A percentile compares a stretch with the other conserved stretches of the same genome.
phyloP scores from a whole-genome alignment of 2,797 vertebrate genomes.

The Lepilemur ruficaudatus region DNA sequence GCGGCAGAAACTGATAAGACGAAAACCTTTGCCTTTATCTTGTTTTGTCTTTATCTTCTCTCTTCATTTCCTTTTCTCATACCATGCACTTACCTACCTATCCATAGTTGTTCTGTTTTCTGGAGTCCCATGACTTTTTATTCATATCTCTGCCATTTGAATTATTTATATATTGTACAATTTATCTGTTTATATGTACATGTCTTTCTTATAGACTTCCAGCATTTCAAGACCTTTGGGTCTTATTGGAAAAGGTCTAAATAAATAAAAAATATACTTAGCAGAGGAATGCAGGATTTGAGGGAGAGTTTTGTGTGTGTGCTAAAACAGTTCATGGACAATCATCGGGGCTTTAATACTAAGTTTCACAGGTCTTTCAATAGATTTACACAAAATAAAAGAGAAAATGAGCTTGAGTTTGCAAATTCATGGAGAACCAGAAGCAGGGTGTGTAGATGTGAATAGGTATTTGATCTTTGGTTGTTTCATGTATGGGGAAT shows the following conservation, averaged over 20 bases:
- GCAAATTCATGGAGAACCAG: neutral
- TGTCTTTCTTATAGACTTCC: neutral
- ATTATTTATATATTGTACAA: neutral
- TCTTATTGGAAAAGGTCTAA: neutral
- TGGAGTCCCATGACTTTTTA: neutral
- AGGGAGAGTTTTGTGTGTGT: neutral
- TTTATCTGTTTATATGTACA: neutral
- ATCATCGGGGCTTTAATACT: neutral
- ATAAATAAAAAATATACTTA: neutral
- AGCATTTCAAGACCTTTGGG: neutral
- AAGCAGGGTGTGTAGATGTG: neutral
- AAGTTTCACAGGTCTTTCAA: neutral
- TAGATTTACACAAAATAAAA: neutral
- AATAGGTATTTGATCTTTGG: neutral
- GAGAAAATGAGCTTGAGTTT: neutral
- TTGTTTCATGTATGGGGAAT: neutral
- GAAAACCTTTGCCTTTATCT: neutral
- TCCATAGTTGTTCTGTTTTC: neutral
- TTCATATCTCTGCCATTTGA: neutral
- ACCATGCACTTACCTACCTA: fast-evolving
- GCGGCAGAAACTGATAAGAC: neutral
- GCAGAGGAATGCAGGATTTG: neutral
- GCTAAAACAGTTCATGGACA: neutral
- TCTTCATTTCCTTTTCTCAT: neutral
- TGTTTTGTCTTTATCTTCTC: neutral